Conservation (phyloP, 2,888 invertebrate species). For the Eremobia ochroleuca region DNA sequence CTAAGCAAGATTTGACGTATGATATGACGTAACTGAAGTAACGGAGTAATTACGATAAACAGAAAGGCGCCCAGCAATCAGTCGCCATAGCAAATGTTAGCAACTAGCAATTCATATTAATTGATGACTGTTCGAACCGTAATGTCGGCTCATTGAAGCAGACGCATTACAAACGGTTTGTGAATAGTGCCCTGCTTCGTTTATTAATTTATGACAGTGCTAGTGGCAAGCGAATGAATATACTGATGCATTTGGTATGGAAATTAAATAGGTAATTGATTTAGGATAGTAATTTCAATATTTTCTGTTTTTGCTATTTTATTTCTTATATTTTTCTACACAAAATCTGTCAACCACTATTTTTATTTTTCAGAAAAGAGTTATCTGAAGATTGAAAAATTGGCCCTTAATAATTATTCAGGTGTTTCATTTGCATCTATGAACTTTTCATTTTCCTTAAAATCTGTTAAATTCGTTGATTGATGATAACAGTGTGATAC, state of each 20-base stretch:
- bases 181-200: conserved; percentile 19
- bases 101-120: conserved; percentile 65
- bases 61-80: conserved; percentile 36
- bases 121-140: conserved; percentile 57
- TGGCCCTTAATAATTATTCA: not conserved
- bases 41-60: conserved; percentile 25
- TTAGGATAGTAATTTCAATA: no score
- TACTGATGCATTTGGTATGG: no score
- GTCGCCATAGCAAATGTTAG: conserved; percentile 39
- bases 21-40: conserved; percentile 20
- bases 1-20: conserved; percentile 12
- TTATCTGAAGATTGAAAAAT: not conserved
- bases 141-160: conserved; percentile 45
- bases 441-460: not conserved
- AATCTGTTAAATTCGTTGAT: not conserved
- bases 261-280: not conserved
- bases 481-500: not conserved
- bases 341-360: no score
- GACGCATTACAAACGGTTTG: conserved; percentile 13
- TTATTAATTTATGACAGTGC: conserved; percentile 53
- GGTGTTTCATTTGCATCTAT: not conserved
- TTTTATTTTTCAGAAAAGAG: not conserved
- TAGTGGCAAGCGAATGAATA: not conserved
- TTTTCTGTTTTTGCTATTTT: no score
- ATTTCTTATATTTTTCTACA: no score